Percentiles rank a stretch among this genome's conserved stretches.
These are phyloP conservation scores for Flexamia atlantica DNA, from an alignment of 2,888 invertebrate genomes.

Conservation along the genomic window DNA sequence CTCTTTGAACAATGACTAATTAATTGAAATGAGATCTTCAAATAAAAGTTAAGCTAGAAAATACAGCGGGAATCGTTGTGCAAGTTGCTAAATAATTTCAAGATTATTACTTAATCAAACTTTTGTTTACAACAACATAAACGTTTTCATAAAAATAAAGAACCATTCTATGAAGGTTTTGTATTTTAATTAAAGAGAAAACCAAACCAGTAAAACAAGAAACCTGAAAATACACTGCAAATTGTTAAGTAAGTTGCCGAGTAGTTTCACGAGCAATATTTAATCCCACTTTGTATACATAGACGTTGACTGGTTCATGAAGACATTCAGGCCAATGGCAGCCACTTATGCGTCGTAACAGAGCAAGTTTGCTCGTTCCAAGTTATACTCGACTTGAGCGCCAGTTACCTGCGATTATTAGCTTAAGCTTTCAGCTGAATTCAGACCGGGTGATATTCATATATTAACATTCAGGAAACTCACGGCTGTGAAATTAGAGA, in stretches of 20 bases:
- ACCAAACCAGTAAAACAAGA: neutral
- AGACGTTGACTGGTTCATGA: neutral
- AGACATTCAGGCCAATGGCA: neutral
- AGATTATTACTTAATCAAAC: too few species aligned
- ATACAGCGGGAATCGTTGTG: too few species aligned
- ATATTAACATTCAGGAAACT: neutral
- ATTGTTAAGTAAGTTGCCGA: neutral
- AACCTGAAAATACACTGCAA: neutral
- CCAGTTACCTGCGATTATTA: neutral
- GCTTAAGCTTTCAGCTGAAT: neutral
- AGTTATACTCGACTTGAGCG: neutral
- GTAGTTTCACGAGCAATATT: too few species aligned
- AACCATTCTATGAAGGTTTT: too few species aligned
- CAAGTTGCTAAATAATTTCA: too few species aligned
- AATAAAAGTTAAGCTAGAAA: too few species aligned
- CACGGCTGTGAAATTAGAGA: neutral
- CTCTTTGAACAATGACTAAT: too few species aligned
- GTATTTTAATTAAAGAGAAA: too few species aligned
- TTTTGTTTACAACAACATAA: too few species aligned
- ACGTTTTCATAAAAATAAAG: too few species aligned
- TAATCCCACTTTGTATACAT: too few species aligned
- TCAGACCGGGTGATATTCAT: neutral
- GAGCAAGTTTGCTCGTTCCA: neutral
- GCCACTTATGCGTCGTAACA: neutral
- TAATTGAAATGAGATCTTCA: too few species aligned